Evolutionary conservation across 2,113 vertebrate genomes (phyloP).

Genomic region (Gymnocephalus cernua): DNA sequence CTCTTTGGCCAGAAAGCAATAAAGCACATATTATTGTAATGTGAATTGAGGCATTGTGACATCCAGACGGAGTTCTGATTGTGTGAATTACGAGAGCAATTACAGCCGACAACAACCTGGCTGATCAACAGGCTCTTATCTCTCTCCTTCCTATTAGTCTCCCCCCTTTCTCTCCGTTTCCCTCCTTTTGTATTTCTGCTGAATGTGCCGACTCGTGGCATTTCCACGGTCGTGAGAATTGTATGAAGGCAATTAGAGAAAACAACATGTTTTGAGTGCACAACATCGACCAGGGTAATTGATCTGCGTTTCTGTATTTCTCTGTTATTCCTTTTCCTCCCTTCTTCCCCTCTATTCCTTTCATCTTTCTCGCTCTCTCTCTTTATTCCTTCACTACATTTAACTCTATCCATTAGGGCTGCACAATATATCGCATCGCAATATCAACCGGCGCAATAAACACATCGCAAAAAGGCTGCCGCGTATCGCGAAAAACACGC

Average conservation of each 20-base stretch:
- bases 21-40: conserved; percentile 23
- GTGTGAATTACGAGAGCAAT: conserved; percentile 46
- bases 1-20: conserved; percentile 25
- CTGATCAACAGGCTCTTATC: conserved; percentile 45
- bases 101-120: conserved; percentile 19
- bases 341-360: too few relatives aligned
- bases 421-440: too few relatives aligned
- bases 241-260: conserved; percentile 38
- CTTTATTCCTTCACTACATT: too few relatives aligned
- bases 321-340: neutral
- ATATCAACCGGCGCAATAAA: too few relatives aligned
- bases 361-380: neutral
- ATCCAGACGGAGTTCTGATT: conserved; percentile 29
- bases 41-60: conserved; percentile 17
- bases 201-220: conserved; percentile 11
- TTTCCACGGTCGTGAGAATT: conserved; percentile 27
- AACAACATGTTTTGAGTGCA: conserved; percentile 7
- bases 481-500: too few relatives aligned
- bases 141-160: neutral
- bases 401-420: too few relatives aligned
- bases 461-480: too few relatives aligned
- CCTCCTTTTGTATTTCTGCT: conserved; percentile 1
- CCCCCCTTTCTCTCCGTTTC: neutral
- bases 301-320: neutral
- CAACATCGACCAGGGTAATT: conserved; percentile 4